Conservation (phyloP, 1,140 invertebrate species). For the Paramacrobiotus metropolitanus region DNA sequence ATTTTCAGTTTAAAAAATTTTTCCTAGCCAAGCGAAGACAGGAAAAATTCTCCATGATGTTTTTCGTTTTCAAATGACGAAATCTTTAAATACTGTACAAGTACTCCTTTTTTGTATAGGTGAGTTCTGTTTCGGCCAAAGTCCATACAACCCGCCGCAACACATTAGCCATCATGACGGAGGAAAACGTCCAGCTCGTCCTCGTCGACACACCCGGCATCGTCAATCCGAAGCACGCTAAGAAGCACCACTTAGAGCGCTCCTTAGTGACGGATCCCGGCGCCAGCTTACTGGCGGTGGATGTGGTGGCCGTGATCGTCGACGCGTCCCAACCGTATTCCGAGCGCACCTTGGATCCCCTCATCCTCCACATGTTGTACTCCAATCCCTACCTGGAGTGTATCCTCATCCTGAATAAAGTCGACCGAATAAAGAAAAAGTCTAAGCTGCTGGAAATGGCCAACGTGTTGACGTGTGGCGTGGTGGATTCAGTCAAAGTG, state of each 20-base stretch:
- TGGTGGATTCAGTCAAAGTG: constrained; percentile 14
- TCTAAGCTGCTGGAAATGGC: constrained; percentile 42
- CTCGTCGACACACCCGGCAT: constrained; percentile 67
- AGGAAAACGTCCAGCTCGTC: constrained; percentile 53
- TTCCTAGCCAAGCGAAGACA: too few relatives aligned
- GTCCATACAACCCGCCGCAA: constrained; percentile 62
- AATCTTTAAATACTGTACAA: neutral
- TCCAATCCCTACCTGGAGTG: constrained; percentile 35
- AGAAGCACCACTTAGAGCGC: constrained; percentile 30
- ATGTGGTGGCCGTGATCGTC: constrained; percentile 60
- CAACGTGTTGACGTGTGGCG: constrained; percentile 37
- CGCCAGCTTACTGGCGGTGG: constrained; percentile 39
- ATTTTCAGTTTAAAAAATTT: too few relatives aligned
- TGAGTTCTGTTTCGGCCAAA: constrained; percentile 62
- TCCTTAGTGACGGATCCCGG: constrained; percentile 38
- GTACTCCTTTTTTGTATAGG: constrained; percentile 27
- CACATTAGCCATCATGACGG: constrained; percentile 40
- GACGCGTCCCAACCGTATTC: constrained; percentile 47
- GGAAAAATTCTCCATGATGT: too few relatives aligned
- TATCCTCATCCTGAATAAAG: constrained; percentile 68
- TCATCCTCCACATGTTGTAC: constrained; percentile 41
- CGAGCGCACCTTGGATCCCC: constrained; percentile 36
- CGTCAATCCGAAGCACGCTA: constrained; percentile 36
- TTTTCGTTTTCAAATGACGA: neutral
- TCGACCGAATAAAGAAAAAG: constrained; percentile 55